phyloP scores from a whole-genome alignment of 2,888 invertebrate species.

The Cantharis rufa region DNA sequence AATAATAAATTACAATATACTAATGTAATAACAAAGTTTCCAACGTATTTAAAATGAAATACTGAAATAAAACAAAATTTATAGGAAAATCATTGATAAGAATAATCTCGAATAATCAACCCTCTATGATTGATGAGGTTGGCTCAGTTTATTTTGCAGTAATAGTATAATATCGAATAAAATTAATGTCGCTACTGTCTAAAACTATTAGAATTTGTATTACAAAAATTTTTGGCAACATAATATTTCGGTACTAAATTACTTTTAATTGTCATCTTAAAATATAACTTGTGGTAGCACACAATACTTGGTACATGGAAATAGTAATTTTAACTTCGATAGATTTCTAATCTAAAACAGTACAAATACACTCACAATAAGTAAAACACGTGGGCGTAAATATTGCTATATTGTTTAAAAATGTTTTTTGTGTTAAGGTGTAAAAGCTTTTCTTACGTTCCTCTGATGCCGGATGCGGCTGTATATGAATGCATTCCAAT shows the following conservation, averaged over 20 bases:
- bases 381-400: neutral
- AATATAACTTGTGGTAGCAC: neutral
- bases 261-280: neutral
- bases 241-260: neutral
- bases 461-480: conserved; percentile 44
- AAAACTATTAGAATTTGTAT: neutral
- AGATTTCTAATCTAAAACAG: neutral
- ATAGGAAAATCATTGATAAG: neutral
- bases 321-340: neutral
- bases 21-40: neutral
- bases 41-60: neutral
- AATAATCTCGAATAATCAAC: neutral
- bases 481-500: conserved; percentile 55
- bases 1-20: neutral
- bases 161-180: neutral
- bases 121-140: neutral
- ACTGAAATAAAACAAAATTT: neutral
- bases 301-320: no score
- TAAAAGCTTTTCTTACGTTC: conserved; percentile 16
- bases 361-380: neutral
- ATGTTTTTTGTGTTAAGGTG: conserved; percentile 16
- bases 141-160: neutral
- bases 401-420: neutral
- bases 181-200: neutral
- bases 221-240: no score